A percentile compares a stretch with the other conserved stretches of the same genome.
These are phyloP conservation scores for Fulica atra DNA, from an alignment of 2,113 vertebrate species.

Conservation along the genomic window DNA sequence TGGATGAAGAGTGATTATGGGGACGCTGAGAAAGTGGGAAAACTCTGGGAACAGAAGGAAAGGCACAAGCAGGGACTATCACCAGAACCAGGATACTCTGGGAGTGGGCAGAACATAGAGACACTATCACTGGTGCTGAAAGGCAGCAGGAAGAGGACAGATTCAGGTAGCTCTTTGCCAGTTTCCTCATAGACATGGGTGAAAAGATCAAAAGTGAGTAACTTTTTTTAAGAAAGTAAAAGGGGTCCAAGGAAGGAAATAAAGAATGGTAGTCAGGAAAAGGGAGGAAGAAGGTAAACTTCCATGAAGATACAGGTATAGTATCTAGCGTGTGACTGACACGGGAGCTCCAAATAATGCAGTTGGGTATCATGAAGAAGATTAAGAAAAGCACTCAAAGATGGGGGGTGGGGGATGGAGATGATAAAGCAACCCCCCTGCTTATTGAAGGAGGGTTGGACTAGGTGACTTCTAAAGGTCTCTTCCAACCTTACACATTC, in stretches of 20 bases:
- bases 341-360: neutral
- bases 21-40: neutral
- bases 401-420: neutral
- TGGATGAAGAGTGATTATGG: neutral
- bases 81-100: neutral
- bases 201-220: neutral
- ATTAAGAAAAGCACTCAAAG: neutral
- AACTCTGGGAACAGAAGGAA: neutral
- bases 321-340: neutral
- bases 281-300: neutral
- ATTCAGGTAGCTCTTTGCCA: neutral
- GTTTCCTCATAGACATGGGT: neutral
- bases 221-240: no score
- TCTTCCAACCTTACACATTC: no score
- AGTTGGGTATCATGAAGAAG: neutral
- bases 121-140: neutral
- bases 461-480: no score
- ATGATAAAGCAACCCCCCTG: no score
- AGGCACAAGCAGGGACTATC: neutral
- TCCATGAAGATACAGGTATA: neutral
- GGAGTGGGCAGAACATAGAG: neutral
- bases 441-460: no score
- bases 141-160: neutral
- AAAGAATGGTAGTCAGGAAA: neutral
- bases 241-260: neutral